Evolutionary conservation across 2,113 vertebrate genomes (phyloP).

Genomic region (Glaucomys volans): DNA sequence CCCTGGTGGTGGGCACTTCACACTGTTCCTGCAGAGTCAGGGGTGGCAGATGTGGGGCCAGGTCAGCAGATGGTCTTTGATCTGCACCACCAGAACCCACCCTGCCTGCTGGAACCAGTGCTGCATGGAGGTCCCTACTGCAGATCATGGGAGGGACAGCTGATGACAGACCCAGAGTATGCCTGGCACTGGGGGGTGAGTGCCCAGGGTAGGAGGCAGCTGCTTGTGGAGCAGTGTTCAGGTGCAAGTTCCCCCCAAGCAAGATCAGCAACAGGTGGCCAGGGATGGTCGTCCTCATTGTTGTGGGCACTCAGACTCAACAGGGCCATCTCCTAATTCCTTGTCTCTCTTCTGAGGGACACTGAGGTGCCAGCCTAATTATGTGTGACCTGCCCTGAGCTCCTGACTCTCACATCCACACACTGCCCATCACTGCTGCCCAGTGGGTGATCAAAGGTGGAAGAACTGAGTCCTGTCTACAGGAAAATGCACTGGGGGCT

Average conservation of each 20-base stretch:
- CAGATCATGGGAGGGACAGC: neutral
- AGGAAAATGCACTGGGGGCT: neutral
- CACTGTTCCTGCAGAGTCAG: neutral
- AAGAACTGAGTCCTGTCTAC: neutral
- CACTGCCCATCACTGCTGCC: neutral
- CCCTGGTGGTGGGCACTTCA: neutral
- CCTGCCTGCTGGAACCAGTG: neutral
- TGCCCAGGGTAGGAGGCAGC: neutral
- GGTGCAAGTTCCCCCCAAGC: neutral
- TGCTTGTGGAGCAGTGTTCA: neutral
- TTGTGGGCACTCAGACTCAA: neutral
- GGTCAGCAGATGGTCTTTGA: neutral
- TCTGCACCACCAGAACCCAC: too few relatives aligned
- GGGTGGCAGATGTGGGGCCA: neutral
- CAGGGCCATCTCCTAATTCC: neutral
- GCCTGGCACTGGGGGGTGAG: neutral
- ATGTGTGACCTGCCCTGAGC: neutral
- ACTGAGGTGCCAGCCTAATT: neutral
- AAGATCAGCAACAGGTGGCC: neutral
- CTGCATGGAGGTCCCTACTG: neutral
- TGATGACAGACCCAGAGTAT: neutral
- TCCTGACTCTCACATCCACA: accelerated
- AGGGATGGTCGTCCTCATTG: neutral
- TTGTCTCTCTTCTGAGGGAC: neutral
- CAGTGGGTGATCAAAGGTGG: neutral